Evolutionary conservation across 2,888 invertebrate genomes (phyloP), one percentile per base, ranked within the genome.

Genomic region (Dasysyrphus albostriatus): DNA sequence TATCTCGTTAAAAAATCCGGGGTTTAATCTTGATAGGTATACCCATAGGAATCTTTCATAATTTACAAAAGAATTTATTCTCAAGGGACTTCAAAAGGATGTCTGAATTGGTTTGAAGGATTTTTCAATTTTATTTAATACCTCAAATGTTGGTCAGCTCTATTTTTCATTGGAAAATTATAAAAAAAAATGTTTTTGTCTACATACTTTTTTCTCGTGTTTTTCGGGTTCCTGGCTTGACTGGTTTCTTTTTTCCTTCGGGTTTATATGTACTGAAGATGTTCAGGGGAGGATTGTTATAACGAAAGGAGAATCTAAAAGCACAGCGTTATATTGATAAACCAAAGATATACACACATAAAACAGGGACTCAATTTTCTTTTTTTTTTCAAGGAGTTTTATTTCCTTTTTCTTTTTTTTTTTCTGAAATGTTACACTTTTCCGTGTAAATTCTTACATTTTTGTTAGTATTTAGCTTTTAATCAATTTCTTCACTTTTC

Each of bases 291-390:
- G 72, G 81, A 67, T 58, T 42, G 14, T 39, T 56, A n/a, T n/a
- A 59, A 69, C 32, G 51, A 58, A 76, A 81, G 67, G 54, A 69
- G 47, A 70, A 81, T 81, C 49, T 69, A 67, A 70, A 44, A 75
- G 77, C 81, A 78, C 59, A 77, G 42, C 56, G 75, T 56, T 56
- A 56, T 81, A 78, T 77, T 77, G 82, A 78, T 78, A 82, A 85
- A 85, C 85, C 77, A 85, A 78, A 63, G 74, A 81, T 85, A 85
- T 78, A 82, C 82, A 85, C 85, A 85, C 82, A 82, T 78, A 69
- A 70, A 77, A 51, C 77, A 78, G 77, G 77, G 82, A 85, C 74
- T 63, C 70, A 76, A 85, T 74, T 85, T 81, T 81, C 42, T 65
- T 67, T 67, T 39, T 54, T 67, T 47, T 58, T 58, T 67, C 47